phyloP scores from a whole-genome alignment of 2,888 invertebrate species.

The Suillia variegata region DNA sequence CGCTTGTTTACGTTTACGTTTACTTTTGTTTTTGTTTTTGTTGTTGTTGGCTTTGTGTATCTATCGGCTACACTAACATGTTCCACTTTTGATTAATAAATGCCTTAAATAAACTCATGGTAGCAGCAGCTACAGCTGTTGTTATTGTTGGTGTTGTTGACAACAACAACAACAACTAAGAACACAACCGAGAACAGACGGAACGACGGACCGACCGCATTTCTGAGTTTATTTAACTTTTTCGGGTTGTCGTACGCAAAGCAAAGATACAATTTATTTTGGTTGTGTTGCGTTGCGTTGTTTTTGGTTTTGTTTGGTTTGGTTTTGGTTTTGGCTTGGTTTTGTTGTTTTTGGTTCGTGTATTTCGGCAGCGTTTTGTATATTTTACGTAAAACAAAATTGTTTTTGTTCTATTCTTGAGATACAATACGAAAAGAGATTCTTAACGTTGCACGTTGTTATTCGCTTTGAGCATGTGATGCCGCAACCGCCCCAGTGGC shows the following conservation, averaged over 20 bases:
- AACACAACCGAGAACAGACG: too few species aligned
- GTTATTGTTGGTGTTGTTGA: background rate
- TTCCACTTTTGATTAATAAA: background rate
- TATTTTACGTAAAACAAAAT: too few species aligned
- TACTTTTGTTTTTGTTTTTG: background rate
- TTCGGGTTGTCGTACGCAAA: too few species aligned
- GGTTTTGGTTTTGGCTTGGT: too few species aligned
- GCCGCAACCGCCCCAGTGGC: slow-evolving; percentile 35
- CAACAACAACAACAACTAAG: too few species aligned
- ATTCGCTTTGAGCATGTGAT: background rate
- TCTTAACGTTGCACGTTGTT: too few species aligned
- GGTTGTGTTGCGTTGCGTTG: background rate
- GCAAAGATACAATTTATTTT: background rate
- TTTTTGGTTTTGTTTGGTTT: background rate
- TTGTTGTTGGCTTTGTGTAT: background rate
- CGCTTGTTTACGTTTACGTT: slow-evolving; percentile 5
- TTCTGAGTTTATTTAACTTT: too few species aligned
- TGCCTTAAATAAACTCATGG: background rate
- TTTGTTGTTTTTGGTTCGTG: too few species aligned
- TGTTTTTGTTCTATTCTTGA: too few species aligned
- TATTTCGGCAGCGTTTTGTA: too few species aligned
- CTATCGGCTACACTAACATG: background rate
- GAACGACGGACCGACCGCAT: too few species aligned
- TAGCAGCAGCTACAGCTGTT: background rate
- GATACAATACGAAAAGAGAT: too few species aligned